phyloP scores from a whole-genome alignment of 2,888 invertebrate genomes.

The Petrophora chlorosata region DNA sequence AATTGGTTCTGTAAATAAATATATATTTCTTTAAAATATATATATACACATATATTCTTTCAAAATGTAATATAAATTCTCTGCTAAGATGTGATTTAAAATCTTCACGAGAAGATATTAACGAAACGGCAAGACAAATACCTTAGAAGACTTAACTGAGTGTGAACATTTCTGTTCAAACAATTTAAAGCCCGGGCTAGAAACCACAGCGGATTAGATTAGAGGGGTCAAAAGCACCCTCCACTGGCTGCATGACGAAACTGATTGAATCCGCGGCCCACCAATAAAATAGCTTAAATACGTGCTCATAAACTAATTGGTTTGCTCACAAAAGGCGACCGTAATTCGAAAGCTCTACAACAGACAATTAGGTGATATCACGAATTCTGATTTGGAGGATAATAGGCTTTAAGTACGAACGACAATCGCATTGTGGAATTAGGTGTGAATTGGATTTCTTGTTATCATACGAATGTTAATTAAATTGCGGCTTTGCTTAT shows the following conservation, averaged over 20 bases:
- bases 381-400: constrained; percentile 19
- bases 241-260: constrained; percentile 46
- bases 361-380: constrained; percentile 27
- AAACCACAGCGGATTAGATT: constrained; percentile 1
- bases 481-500: constrained; percentile 10
- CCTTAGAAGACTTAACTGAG: no score
- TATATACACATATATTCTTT: no score
- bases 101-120: no score
- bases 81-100: neutral
- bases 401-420: constrained; percentile 22
- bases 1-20: no score
- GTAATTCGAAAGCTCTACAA: constrained; percentile 25
- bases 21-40: no score
- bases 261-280: constrained; percentile 31
- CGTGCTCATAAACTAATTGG: constrained; percentile 27
- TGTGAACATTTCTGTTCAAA: no score
- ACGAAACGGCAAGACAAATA: no score
- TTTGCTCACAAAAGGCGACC: constrained; percentile 21
- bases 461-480: constrained; percentile 18
- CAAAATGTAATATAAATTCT: no score
- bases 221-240: neutral
- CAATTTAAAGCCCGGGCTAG: neutral
- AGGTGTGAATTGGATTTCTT: constrained; percentile 19
- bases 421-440: constrained; percentile 19
- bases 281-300: constrained; percentile 12